Evolutionary conservation across 1,140 invertebrate genomes (phyloP).

Genomic region (Orussus abietinus): DNA sequence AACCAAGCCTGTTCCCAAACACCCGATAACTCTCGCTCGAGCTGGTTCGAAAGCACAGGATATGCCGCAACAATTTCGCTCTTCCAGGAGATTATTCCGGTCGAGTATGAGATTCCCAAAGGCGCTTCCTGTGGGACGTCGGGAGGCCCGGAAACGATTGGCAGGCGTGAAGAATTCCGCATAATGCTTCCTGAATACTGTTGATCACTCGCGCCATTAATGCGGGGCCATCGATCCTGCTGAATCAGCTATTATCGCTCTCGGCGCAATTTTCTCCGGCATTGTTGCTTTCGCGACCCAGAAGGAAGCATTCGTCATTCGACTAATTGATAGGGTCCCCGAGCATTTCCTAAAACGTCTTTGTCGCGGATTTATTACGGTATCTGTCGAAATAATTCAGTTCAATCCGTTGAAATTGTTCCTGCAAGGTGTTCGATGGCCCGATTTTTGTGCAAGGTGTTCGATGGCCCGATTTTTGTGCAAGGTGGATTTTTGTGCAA

Average conservation of each 20-base stretch:
- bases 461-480: too few species aligned
- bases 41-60: conserved; percentile 33
- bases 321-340: too few species aligned
- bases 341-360: too few species aligned
- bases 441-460: too few species aligned
- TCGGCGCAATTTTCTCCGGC: background rate
- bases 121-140: too few species aligned
- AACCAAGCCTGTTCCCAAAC: conserved; percentile 31
- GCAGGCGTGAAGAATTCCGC: conserved; percentile 44
- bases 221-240: conserved; percentile 24
- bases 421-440: too few species aligned
- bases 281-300: background rate
- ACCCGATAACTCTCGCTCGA: conserved; percentile 39
- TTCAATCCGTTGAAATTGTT: too few species aligned
- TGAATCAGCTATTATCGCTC: conserved; percentile 23
- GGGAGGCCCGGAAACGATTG: conserved; percentile 28
- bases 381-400: too few species aligned
- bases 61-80: conserved; percentile 30
- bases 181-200: conserved; percentile 41
- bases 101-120: too few species aligned
- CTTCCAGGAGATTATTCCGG: conserved; percentile 23
- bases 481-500: too few species aligned
- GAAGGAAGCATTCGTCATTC: too few species aligned
- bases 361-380: too few species aligned
- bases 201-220: conserved; percentile 41